These are phyloP conservation scores for Australoheros facetus DNA, from an alignment of 2,797 vertebrate species.

Conservation along the genomic window DNA sequence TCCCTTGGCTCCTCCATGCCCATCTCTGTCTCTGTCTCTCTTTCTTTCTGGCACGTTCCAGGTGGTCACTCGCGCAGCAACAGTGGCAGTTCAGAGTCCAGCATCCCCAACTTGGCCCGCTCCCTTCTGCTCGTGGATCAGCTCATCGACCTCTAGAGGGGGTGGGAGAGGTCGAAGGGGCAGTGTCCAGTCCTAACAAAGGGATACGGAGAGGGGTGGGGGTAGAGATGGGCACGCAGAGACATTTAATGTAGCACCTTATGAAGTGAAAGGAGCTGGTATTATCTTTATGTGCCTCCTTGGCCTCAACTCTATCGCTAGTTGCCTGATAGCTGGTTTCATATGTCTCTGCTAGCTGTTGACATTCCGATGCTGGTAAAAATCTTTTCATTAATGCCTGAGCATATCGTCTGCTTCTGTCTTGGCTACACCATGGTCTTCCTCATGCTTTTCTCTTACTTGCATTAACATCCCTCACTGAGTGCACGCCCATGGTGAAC, in stretches of 20 bases:
- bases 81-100: conserved; percentile 99
- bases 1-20: conserved; percentile 70
- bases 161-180: conserved; percentile 76
- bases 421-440: conserved; percentile 52
- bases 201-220: conserved; percentile 26
- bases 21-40: conserved; percentile 61
- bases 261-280: conserved; percentile 58
- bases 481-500: conserved; percentile 38
- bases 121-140: conserved; percentile 99
- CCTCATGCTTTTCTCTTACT: conserved; percentile 70
- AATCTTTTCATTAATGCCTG: conserved; percentile 50
- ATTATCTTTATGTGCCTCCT: conserved; percentile 80
- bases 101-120: conserved; percentile 99
- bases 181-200: conserved; percentile 73
- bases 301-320: conserved; percentile 78
- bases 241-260: conserved; percentile 74
- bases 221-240: conserved; percentile 52
- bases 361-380: conserved; percentile 58
- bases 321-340: conserved; percentile 73
- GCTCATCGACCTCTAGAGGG: conserved; percentile 99
- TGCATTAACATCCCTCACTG: conserved; percentile 62
- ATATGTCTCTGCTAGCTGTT: conserved; percentile 62
- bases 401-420: conserved; percentile 70
- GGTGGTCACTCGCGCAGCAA: conserved; percentile 99
- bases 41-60: conserved; percentile 89